phyloP scores from a whole-genome alignment of 2,888 invertebrate species.

The Molorchus minor region DNA sequence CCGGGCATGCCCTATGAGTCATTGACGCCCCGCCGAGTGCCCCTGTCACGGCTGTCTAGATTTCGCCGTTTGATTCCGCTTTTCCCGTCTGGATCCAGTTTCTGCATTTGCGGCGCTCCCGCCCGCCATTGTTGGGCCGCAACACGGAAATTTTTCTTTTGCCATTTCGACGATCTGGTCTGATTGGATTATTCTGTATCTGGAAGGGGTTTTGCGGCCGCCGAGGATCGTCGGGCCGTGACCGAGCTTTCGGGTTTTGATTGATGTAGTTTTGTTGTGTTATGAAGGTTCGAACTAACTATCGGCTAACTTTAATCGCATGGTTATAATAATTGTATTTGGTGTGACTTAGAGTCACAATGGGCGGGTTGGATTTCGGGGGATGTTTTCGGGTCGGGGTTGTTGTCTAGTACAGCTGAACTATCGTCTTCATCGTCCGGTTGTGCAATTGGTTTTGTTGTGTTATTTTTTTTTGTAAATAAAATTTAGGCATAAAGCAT shows the following conservation, averaged over 20 bases:
- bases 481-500: too few species aligned
- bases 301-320: neutral
- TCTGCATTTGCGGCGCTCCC: slow-evolving; percentile 23
- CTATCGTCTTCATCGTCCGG: too few species aligned
- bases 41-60: slow-evolving; percentile 35
- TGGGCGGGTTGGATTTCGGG: neutral
- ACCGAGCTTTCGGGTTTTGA: neutral
- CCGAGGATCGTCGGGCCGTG: neutral
- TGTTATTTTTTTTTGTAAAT: too few species aligned
- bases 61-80: slow-evolving; percentile 31
- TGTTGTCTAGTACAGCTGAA: too few species aligned
- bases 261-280: slow-evolving; percentile 7
- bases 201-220: neutral
- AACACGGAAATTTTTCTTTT: slow-evolving; percentile 20
- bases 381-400: slow-evolving; percentile 11
- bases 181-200: slow-evolving; percentile 22
- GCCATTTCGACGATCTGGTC: slow-evolving; percentile 10
- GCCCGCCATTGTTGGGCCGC: slow-evolving; percentile 22
- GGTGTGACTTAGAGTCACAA: too few species aligned
- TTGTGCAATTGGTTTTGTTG: too few species aligned
- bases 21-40: slow-evolving; percentile 34
- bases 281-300: neutral
- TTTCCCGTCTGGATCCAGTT: slow-evolving; percentile 32
- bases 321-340: neutral
- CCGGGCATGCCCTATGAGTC: slow-evolving; percentile 37